A percentile compares a stretch with the other conserved stretches of the same genome.
Conservation (phyloP, 2,113 vertebrate genomes). For the Choloepus hoffmanni region DNA sequence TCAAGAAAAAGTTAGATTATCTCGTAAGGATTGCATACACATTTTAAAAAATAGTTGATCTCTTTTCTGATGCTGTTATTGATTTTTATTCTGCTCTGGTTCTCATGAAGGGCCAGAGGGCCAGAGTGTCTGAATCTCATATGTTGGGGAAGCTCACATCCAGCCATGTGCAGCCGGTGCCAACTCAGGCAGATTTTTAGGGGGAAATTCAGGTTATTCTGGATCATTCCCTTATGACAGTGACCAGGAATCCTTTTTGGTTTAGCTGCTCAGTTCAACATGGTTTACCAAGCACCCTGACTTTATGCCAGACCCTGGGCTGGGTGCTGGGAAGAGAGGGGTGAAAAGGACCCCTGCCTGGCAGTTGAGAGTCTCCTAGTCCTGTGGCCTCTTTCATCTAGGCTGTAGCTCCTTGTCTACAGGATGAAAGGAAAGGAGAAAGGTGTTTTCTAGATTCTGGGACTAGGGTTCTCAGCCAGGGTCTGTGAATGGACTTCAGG, state of each 20-base stretch:
- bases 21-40: neutral
- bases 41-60: neutral
- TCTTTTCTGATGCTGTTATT: neutral
- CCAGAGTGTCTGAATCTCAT: neutral
- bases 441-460: neutral
- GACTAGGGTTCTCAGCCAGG: neutral
- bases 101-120: neutral
- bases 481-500: neutral
- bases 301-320: neutral
- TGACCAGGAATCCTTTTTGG: neutral
- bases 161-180: neutral
- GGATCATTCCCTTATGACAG: neutral
- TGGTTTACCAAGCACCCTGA: neutral
- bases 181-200: neutral
- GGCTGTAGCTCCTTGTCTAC: neutral
- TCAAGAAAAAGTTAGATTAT: neutral
- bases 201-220: neutral
- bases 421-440: neutral
- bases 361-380: neutral
- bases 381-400: neutral
- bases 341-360: neutral
- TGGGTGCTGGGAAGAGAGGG: neutral
- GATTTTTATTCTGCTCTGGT: conserved; percentile 27
- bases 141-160: neutral
- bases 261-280: neutral